Conservation (phyloP, 2,888 invertebrate species). For the Cloeon dipterum region DNA sequence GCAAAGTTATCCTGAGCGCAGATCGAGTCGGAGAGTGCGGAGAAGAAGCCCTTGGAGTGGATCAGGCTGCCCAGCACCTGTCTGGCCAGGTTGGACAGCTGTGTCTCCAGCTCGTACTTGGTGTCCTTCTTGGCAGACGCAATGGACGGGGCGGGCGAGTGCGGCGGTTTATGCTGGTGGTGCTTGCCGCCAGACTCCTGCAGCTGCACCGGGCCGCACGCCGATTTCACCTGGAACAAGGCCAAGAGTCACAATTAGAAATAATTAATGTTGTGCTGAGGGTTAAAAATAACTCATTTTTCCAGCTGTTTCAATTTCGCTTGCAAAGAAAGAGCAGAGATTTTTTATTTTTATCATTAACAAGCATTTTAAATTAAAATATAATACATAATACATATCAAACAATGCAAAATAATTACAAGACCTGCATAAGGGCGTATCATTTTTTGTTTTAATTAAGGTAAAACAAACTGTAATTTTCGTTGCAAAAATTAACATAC, state of each 20-base stretch:
- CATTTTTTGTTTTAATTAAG: too few species aligned
- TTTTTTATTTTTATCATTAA: too few species aligned
- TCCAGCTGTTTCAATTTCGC: too few species aligned
- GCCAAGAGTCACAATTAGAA: background rate
- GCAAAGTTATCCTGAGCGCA: slow-evolving; percentile 51
- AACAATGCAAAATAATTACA: too few species aligned
- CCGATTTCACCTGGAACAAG: slow-evolving; percentile 28
- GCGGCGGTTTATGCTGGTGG: slow-evolving; percentile 13
- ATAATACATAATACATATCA: too few species aligned
- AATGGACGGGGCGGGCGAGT: slow-evolving; percentile 11
- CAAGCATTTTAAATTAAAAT: too few species aligned
- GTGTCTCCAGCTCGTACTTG: slow-evolving; percentile 4
- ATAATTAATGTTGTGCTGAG: too few species aligned
- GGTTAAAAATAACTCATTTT: too few species aligned
- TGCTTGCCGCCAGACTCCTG: slow-evolving; percentile 7
- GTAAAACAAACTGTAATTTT: too few species aligned
- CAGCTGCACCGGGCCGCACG: slow-evolving; percentile 19
- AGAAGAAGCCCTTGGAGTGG: slow-evolving; percentile 58
- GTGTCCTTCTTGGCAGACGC: slow-evolving; percentile 8
- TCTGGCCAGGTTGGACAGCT: slow-evolving; percentile 12
- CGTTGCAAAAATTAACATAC: too few species aligned
- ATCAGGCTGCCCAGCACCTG: slow-evolving; percentile 20
- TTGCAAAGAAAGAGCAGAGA: too few species aligned
- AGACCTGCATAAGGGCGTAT: too few species aligned
- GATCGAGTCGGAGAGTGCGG: slow-evolving; percentile 52